Conservation (phyloP, 2,888 invertebrate genomes). For the Rhopalosiphum nymphaeae region DNA sequence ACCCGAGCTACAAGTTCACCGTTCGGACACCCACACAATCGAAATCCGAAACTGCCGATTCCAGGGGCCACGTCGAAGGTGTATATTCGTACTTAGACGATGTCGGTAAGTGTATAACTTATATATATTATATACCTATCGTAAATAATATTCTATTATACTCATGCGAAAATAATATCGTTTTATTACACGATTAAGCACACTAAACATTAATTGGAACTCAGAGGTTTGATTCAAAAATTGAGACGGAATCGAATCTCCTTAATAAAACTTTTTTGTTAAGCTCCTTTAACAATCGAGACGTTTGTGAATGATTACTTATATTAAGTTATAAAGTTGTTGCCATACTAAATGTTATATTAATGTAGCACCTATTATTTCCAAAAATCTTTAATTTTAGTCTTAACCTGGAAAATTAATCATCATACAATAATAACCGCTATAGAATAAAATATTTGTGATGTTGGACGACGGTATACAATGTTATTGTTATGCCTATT, state of each 20-base stretch:
- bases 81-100: conserved; percentile 81
- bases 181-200: neutral
- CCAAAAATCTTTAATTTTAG: too few species aligned
- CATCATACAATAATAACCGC: too few species aligned
- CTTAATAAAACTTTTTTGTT: too few species aligned
- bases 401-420: too few species aligned
- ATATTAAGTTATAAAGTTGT: too few species aligned
- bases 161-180: neutral
- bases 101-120: conserved; percentile 74
- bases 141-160: neutral
- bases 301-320: neutral
- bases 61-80: conserved; percentile 77
- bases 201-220: neutral
- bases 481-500: too few species aligned
- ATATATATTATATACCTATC: neutral
- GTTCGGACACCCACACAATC: conserved; percentile 79
- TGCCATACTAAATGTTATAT: too few species aligned
- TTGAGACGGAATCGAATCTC: too few species aligned
- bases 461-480: too few species aligned
- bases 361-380: too few species aligned
- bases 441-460: too few species aligned
- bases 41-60: conserved; percentile 78
- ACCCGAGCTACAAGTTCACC: conserved; percentile 81
- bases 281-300: too few species aligned
- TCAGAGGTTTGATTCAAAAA: neutral